phyloP scores from a whole-genome alignment of 2,797 vertebrate species.

The Amblyopsis hoosieri region DNA sequence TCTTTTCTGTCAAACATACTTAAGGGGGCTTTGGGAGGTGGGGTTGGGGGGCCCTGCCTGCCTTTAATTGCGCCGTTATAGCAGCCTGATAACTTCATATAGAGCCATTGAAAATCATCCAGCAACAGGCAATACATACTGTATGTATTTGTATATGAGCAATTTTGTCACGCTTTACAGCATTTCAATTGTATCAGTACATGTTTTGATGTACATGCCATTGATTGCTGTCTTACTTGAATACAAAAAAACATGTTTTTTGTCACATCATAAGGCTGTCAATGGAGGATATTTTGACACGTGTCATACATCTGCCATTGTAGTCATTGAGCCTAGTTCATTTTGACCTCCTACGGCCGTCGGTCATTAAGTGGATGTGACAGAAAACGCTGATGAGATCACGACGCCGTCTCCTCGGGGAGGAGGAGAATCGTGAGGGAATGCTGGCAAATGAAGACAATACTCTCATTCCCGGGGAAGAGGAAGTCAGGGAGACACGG shows the following conservation, averaged over 20 bases:
- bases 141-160: no score
- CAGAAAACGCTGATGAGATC: conserved; percentile 1
- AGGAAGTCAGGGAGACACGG: conserved; percentile 25
- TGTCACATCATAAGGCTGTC: conserved; percentile 27
- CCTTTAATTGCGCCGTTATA: neutral
- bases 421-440: conserved; percentile 52
- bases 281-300: conserved; percentile 9
- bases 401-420: conserved; percentile 40
- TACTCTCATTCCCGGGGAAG: conserved; percentile 23
- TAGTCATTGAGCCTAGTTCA: neutral
- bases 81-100: neutral
- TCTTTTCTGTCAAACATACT: conserved; percentile 51
- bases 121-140: no score
- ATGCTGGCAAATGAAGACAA: conserved; percentile 47
- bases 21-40: conserved; percentile 20
- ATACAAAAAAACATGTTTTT: conserved; percentile 1
- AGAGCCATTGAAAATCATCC: no score
- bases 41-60: conserved; percentile 2
- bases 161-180: no score
- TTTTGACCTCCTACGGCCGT: neutral
- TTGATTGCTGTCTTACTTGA: no score
- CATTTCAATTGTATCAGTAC: no score
- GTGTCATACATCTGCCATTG: conserved; percentile 16
- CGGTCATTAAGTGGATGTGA: conserved; percentile 26
- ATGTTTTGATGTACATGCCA: no score